Conservation (phyloP, 2,888 invertebrate species). For the Meta bourneti region DNA sequence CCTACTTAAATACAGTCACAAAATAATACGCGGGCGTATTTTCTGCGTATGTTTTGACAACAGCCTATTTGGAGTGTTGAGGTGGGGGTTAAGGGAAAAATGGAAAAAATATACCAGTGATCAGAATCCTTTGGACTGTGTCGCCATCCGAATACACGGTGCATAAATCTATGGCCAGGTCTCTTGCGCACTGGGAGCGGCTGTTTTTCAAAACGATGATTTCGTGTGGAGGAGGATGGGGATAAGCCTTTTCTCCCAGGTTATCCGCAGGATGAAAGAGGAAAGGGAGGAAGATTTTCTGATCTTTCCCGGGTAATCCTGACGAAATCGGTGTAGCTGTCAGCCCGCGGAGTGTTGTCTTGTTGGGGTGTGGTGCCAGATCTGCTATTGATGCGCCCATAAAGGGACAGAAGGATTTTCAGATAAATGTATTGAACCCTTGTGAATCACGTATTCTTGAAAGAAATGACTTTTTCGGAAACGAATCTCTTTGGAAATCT, state of each 20-base stretch:
- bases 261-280: conserved; percentile 44
- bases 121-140: conserved; percentile 74
- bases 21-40: conserved; percentile 55
- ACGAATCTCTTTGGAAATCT: not conserved
- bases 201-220: conserved; percentile 63
- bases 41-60: conserved; percentile 48
- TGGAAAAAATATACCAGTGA: conserved; percentile 69
- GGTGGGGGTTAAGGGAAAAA: conserved; percentile 27
- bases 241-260: conserved; percentile 63
- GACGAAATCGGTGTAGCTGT: conserved; percentile 54
- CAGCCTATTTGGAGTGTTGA: conserved; percentile 36
- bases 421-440: conserved; percentile 50
- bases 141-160: conserved; percentile 45
- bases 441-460: conserved; percentile 58
- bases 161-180: conserved; percentile 29
- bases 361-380: conserved; percentile 7
- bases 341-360: conserved; percentile 16
- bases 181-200: not conserved
- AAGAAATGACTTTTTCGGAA: conserved; percentile 10
- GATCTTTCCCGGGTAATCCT: conserved; percentile 63
- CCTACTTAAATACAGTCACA: conserved; percentile 53
- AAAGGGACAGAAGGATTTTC: conserved; percentile 36
- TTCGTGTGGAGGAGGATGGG: conserved; percentile 30
- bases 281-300: conserved; percentile 43
- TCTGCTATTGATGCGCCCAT: conserved; percentile 19